Percentiles rank a stretch among this genome's conserved stretches.
phyloP scores from a whole-genome alignment of 2,888 invertebrate species.

The Drosophila nr. medialis region DNA sequence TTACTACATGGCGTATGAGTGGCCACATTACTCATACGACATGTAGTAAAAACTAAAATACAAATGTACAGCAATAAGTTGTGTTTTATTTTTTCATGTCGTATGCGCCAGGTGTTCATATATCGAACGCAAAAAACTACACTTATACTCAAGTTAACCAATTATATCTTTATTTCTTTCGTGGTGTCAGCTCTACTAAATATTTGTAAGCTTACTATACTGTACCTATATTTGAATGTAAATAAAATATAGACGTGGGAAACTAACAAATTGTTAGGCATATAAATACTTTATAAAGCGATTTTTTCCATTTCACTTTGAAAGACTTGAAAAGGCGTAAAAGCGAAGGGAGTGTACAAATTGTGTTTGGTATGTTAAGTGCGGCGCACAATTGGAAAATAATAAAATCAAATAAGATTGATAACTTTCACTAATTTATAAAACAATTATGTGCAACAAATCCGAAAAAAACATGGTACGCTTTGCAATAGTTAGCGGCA shows the following conservation, averaged over 20 bases:
- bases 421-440: not conserved
- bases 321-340: not conserved
- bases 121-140: not conserved
- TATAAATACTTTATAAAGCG: not conserved
- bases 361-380: not conserved
- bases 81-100: not conserved
- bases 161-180: not conserved
- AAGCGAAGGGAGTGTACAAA: not conserved
- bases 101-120: not conserved
- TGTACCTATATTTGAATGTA: slow-evolving; percentile 1
- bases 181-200: not conserved
- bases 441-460: not conserved
- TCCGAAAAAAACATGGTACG: not conserved
- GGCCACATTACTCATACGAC: too few relatives aligned
- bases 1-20: slow-evolving; percentile 13
- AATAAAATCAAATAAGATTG: not conserved
- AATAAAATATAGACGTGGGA: slow-evolving; percentile 34
- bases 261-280: slow-evolving; percentile 4
- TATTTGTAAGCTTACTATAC: not conserved
- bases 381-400: not conserved
- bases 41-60: too few relatives aligned
- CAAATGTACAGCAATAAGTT: too few relatives aligned
- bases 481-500: not conserved
- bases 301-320: not conserved
- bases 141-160: too few relatives aligned